Evolutionary conservation across 92 coral and sea anemone species (phyloP), one percentile per base, ranked within the genome.

Genomic region (Pocillopora meandrina): DNA sequence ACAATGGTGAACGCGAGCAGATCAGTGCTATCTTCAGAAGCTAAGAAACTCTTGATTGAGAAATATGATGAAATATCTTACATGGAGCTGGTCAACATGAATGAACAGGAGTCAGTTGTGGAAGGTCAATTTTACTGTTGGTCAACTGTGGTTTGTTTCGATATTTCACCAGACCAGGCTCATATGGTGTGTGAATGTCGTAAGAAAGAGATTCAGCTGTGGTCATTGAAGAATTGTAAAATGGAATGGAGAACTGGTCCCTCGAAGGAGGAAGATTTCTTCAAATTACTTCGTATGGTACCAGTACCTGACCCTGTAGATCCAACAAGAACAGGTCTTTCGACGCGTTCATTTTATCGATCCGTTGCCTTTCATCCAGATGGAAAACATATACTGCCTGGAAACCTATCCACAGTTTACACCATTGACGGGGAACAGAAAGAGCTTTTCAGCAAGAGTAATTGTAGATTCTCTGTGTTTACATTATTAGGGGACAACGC

Each of bases 361-460:
- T 20, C 19, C 11, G 72, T 57, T 57, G 75, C 49, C 42, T 80
- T 80, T 56, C 75, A 64, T 52, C 85, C 85, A 16, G 10, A 31
- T 10, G 62, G 17, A 42, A 42, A 52, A 61, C 18, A 64, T 10
- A 42, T 80, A 18, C 56, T 64, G 31, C 75, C 75, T 7, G 77
- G 85, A 5, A 64, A 61, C n/a, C 77, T 80, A 12, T 71, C 64
- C 63, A 18, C 35, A 11, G 78, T 66, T 21, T 61, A 62, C 17
- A 64, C 74, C 52, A 26, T 80, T 20, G 18, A 64, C 10, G 85
- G 85, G 49, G 55, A 20, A 9, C 58, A 31, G 14, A 20, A 14
- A 80, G 8, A 56, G 58, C 36, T 56, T 12, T 59, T 17, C 20
- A 67, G 26, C 63, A 47, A 33, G 61, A 67, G 5, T 9, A 19